Base-by-base conservation (phyloP, 2,113 vertebrate species). In the Microtus montanus region DNA sequence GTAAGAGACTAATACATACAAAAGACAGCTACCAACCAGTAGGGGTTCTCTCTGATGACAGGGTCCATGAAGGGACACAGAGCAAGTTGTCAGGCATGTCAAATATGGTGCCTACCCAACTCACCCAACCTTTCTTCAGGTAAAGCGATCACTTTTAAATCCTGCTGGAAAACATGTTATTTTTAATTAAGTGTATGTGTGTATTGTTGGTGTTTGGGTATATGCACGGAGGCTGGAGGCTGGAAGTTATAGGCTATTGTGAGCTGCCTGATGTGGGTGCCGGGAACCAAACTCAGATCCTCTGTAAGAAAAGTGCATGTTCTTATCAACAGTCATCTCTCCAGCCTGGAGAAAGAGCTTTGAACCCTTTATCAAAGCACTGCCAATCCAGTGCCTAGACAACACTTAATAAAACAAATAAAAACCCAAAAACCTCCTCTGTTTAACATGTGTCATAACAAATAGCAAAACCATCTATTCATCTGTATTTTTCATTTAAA, bases 401-500 rank as follows among this genome's bases (percentile, higher is more conserved):
- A 64, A 30, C 30, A 80, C 84, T 58, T 85, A 73, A 58, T 79
- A 35, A 82, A 86, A 91, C 90, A 82, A 79, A 15, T 24, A 68
- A 68, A 68, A 33, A 68, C 15, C 6, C 19, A 71, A 71, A 64
- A 33, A 68, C 1, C 41, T 85, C 17, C 33, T 35, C 92, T 96
- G 52, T 14, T 49, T 49, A 95, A 14, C 1, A 73, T 11, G 13
- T 58, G 41, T 73, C 28, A 96, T 20, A 30, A 80, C 58, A 92
- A 90, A 77, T 41, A 92, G 58, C 47, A 89, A 94, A 33, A 75
- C 7, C 70, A 93, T 79, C 17, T 83, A 8, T 22, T 89, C 35
- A 74, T 61, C 66, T 93, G 73, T 7, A 85, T 86, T 94, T 96
- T 78, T 75, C 86, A 49, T 83, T 35, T 77, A 91, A 91, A 96